A percentile compares a stretch with the other conserved stretches of the same genome.
These are phyloP conservation scores for Machimus rusticus DNA, from an alignment of 2,888 invertebrate species.

Conservation along the genomic window DNA sequence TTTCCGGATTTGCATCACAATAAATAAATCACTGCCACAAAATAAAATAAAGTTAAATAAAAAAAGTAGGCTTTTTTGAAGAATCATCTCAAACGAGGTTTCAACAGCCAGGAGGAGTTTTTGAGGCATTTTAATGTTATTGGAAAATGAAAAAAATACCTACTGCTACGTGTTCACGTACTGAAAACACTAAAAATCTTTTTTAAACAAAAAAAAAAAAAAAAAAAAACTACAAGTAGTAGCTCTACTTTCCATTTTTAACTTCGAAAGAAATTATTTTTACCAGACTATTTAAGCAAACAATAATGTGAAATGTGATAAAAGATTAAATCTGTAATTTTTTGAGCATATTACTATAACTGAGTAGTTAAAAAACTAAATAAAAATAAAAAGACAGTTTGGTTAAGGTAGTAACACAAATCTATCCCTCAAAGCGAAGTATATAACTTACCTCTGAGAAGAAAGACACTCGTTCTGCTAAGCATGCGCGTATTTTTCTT, in stretches of 20 bases:
- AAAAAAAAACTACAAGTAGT: background rate
- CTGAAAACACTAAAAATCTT: background rate
- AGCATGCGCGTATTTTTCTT: conserved; percentile 26
- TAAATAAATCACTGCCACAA: conserved; percentile 30
- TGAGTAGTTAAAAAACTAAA: conserved; percentile 20
- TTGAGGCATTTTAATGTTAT: conserved; percentile 1
- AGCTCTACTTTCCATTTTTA: background rate
- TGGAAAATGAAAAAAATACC: background rate
- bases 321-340: background rate
- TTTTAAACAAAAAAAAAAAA: background rate
- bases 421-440: conserved; percentile 5
- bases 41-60: background rate
- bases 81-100: conserved; percentile 21
- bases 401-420: background rate
- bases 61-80: conserved; percentile 5
- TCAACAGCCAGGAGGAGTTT: background rate
- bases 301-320: conserved; percentile 34
- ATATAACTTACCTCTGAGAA: conserved; percentile 2
- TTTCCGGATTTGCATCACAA: background rate
- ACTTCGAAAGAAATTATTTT: background rate
- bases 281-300: background rate
- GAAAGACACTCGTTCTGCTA: background rate
- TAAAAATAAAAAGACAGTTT: background rate
- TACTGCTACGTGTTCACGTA: background rate
- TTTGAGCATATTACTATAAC: conserved; percentile 6